These are phyloP conservation scores for Sclerodermus sp. DNA, from an alignment of 2,888 invertebrate species.

Conservation along the genomic window DNA sequence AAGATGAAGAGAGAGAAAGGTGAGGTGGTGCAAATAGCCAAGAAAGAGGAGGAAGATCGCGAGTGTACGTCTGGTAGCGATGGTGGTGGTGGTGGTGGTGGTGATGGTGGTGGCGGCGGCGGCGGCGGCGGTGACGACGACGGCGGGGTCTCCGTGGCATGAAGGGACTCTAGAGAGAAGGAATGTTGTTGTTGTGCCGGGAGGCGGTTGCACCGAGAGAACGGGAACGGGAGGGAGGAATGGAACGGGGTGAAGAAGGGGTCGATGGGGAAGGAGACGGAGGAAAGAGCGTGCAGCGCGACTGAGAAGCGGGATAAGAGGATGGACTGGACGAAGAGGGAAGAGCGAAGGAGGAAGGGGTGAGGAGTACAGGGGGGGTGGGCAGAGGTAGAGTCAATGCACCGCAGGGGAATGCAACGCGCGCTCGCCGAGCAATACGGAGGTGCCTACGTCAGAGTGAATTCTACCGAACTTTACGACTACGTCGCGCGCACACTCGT, in stretches of 20 bases:
- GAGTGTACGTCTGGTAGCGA: constrained; percentile 35
- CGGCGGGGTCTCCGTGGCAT: constrained; percentile 37
- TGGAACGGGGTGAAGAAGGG: constrained; percentile 19
- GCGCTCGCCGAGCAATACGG: constrained; percentile 41
- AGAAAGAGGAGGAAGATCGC: constrained; percentile 5
- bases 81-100: constrained; percentile 31
- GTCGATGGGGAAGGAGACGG: too few species aligned
- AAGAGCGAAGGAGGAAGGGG: too few species aligned
- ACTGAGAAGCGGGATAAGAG: constrained; percentile 28
- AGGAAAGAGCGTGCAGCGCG: constrained; percentile 18
- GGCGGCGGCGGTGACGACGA: too few species aligned
- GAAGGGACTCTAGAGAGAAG: constrained; percentile 45
- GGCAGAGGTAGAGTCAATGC: constrained; percentile 49
- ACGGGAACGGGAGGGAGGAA: constrained; percentile 14
- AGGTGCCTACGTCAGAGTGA: constrained; percentile 47
- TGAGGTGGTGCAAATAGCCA: constrained; percentile 10
- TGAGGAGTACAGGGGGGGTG: constrained; percentile 9
- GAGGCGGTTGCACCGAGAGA: constrained; percentile 41
- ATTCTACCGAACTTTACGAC: constrained; percentile 42
- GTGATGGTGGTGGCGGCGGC: too few species aligned
- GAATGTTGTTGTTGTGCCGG: constrained; percentile 56
- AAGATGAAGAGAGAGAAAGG: constrained; percentile 12
- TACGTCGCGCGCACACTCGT: constrained; percentile 4
- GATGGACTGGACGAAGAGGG: too few species aligned
- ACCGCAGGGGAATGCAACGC: constrained; percentile 54